Evolutionary conservation across 2,113 vertebrate genomes (phyloP), one percentile per base, ranked within the genome.

Genomic region (Neomonachus schauinslandi): DNA sequence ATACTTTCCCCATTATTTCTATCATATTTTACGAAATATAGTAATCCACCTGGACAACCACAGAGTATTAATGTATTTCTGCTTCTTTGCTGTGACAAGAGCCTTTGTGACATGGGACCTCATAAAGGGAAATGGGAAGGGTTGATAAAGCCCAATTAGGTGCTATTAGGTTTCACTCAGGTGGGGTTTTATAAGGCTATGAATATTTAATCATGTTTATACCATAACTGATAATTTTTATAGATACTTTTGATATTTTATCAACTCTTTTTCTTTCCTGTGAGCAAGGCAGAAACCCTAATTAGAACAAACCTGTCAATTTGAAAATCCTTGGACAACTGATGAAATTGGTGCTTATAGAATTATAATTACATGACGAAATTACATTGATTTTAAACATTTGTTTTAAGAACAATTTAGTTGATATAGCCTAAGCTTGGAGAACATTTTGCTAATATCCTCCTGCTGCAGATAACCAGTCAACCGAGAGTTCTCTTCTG

Each of bases 41-140:
- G 76, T 63, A 84, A 55, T 81, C 63, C 49, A 51, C 9, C 24
- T 84, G 88, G 28, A 89, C 59, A 85, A 85, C n/a, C 51, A 76
- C 33, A 69, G 49, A 85, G 74, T 69, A 69, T 80, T 95, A 65
- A 31, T 95, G 53, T 21, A 91, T 87, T 74, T 89, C 71, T 61
- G 49, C 31, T 83, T 39, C 72, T 91, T 84, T 74, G 13, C 49
- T 92, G 57, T 92, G 53, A 55, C 36, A 24, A 95, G 24, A 31
- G 51, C 22, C 28, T 88, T 94, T 80, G 80, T 57, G 63, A 95
- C 49, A 49, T 49, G 28, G 9, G n/a, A 19, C 59, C 53, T 63
- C 61, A 39, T 55, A 36, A 81, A 91, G 14, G 33, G 24, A 46
- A 76, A 46, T 46, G 13, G 3, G 31, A 67, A 8, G 33, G n/a